Evolutionary conservation across 2,113 vertebrate species (phyloP).

Genomic region (Beaufortia kweichowensis): DNA sequence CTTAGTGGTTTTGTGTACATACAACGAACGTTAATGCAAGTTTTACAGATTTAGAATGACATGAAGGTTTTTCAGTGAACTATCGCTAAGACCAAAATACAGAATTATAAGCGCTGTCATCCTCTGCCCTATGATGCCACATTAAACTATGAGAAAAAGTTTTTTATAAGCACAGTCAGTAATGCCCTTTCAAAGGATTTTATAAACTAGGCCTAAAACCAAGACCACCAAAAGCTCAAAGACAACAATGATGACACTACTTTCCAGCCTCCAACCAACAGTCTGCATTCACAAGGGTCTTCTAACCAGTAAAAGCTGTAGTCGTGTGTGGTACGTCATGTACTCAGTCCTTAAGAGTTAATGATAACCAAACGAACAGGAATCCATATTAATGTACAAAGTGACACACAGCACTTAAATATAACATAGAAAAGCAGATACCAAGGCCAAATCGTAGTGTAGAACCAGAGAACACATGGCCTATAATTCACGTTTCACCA

Average conservation of each 20-base stretch:
- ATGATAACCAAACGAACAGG: conserved; percentile 1
- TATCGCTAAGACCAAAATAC: too few relatives aligned
- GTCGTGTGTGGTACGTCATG: conserved; percentile 10
- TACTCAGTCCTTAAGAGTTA: conserved; percentile 11
- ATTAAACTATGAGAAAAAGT: conserved; percentile 58
- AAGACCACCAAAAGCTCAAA: conserved; percentile 49
- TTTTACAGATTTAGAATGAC: too few relatives aligned
- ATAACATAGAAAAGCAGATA: conserved; percentile 19
- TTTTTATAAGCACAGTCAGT: too few relatives aligned
- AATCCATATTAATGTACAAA: conserved; percentile 15
- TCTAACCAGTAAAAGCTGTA: conserved; percentile 28
- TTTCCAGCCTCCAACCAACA: conserved; percentile 36
- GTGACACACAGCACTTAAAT: conserved; percentile 8
- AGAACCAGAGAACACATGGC: conserved; percentile 14
- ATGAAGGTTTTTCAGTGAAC: too few relatives aligned
- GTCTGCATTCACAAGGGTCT: conserved; percentile 23
- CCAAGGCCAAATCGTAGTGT: neutral
- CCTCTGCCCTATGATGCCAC: conserved; percentile 28
- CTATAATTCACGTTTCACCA: conserved; percentile 52
- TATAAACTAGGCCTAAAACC: conserved; percentile 41
- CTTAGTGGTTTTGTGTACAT: too few relatives aligned
- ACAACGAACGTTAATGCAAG: too few relatives aligned
- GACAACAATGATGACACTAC: conserved; percentile 31
- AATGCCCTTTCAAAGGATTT: conserved; percentile 34
- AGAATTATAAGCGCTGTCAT: neutral